Evolutionary conservation across 1,140 invertebrate species (phyloP).

Genomic region (Drosophila rhopaloa): DNA sequence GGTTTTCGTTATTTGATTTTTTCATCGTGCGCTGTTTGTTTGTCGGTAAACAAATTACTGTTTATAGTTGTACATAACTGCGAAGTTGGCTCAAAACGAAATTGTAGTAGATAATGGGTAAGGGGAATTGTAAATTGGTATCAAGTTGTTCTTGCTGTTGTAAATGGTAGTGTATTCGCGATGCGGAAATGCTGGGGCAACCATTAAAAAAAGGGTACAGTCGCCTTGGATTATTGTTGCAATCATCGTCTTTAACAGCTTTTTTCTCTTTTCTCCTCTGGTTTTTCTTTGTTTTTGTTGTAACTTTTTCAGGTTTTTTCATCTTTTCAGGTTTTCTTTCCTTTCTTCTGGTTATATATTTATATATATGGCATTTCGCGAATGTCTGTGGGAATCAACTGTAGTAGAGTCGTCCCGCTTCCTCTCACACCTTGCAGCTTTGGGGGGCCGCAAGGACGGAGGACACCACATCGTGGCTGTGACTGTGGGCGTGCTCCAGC

Average conservation of each 20-base stretch:
- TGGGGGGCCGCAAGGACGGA: constrained; percentile 59
- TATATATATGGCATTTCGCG: constrained; percentile 69
- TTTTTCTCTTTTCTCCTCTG: constrained; percentile 24
- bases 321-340: constrained; percentile 12
- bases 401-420: constrained; percentile 8
- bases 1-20: constrained; percentile 42
- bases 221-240: constrained; percentile 60
- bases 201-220: constrained; percentile 46
- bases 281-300: constrained; percentile 21
- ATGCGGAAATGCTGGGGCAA: constrained; percentile 56
- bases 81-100: constrained; percentile 25
- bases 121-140: constrained; percentile 71
- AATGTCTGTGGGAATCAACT: constrained; percentile 31
- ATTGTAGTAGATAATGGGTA: constrained; percentile 26
- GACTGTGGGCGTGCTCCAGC: constrained; percentile 27
- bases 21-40: constrained; percentile 31
- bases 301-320: constrained; percentile 4
- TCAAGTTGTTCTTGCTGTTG: constrained; percentile 58
- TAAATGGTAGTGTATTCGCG: constrained; percentile 77
- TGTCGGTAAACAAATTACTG: constrained; percentile 44
- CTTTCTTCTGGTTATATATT: constrained; percentile 32
- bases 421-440: constrained; percentile 69
- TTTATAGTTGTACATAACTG: constrained; percentile 12
- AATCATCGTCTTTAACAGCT: constrained; percentile 36
- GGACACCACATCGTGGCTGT: constrained; percentile 44